Evolutionary conservation across 1,140 invertebrate species (phyloP).

Genomic region (Laupala kohalensis): DNA sequence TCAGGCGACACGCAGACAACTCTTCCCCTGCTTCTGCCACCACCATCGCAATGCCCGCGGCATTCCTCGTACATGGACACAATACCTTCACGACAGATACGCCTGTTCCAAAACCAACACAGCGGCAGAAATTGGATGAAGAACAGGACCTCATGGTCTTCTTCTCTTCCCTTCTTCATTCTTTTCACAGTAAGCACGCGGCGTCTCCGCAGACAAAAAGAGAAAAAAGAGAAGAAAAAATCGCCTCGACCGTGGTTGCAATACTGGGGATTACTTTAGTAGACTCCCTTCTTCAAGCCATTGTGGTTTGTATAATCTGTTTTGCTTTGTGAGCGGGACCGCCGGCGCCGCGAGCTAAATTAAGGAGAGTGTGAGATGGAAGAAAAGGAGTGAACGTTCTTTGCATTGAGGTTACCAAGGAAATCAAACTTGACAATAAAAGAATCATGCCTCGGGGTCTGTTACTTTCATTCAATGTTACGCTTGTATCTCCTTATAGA

Average conservation of each 20-base stretch:
- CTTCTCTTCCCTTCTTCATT: not conserved
- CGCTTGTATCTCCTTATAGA: not conserved
- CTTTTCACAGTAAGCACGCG: not conserved
- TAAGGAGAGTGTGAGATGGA: not conserved
- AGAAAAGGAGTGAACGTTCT: not conserved
- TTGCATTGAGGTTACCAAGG: not conserved
- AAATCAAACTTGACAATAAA: not conserved
- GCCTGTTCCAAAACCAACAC: not conserved
- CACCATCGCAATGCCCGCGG: too few relatives aligned
- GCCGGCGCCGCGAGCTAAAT: not conserved
- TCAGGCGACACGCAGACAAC: too few relatives aligned
- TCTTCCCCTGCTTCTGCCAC: too few relatives aligned
- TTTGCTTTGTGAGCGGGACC: not conserved
- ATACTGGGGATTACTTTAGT: not conserved
- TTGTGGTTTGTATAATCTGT: not conserved
- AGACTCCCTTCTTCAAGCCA: not conserved
- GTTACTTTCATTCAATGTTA: not conserved
- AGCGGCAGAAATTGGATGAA: not conserved
- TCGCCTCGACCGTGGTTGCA: not conserved
- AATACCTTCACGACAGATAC: too few relatives aligned
- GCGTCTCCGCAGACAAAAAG: not conserved
- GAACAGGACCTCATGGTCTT: not conserved
- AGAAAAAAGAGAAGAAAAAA: too few relatives aligned
- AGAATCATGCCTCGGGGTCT: not conserved
- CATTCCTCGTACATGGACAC: too few relatives aligned